These are phyloP conservation scores for Plumapathes pennacea DNA, from an alignment of 92 coral and sea anemone genomes.

Conservation along the genomic window DNA sequence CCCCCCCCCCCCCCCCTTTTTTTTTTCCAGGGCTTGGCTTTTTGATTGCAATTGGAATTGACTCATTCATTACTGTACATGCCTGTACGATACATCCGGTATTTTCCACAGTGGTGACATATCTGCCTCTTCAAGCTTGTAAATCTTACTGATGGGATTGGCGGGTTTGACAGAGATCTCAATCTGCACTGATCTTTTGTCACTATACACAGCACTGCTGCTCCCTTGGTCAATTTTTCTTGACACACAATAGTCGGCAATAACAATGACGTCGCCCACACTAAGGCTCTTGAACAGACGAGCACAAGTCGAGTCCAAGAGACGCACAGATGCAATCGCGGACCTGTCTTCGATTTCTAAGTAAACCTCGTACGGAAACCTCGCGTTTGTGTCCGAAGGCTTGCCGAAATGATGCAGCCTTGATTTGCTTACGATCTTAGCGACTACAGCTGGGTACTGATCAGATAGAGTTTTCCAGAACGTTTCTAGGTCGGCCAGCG, in stretches of 20 bases:
- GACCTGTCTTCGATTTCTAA: constrained; percentile 45
- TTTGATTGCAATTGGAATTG: no score
- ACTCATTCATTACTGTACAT: no score
- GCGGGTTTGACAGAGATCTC: constrained; percentile 58
- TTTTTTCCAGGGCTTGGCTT: no score
- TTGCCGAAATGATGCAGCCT: constrained; percentile 59
- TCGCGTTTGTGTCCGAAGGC: constrained; percentile 37
- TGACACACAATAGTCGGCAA: constrained; percentile 43
- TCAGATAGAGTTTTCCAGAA: constrained; percentile 37
- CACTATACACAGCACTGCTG: constrained; percentile 48
- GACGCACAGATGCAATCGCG: constrained; percentile 31
- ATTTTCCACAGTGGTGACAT: constrained; percentile 26
- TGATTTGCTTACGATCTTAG: constrained; percentile 52
- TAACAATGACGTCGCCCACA: constrained; percentile 46
- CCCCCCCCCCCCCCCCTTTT: no score
- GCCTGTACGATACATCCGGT: constrained; percentile 62
- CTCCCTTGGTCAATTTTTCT: constrained; percentile 21
- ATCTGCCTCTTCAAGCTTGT: constrained; percentile 26
- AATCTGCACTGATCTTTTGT: constrained; percentile 21
- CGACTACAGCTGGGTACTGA: constrained; percentile 58
- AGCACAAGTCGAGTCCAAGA: constrained; percentile 50
- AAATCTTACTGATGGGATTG: constrained; percentile 36
- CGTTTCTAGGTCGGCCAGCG: constrained; percentile 43
- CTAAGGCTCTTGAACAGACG: constrained; percentile 33
- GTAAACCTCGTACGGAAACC: constrained; percentile 48